Base-by-base conservation (phyloP, 2,797 vertebrate species). In the Brachyalestes nurse region DNA sequence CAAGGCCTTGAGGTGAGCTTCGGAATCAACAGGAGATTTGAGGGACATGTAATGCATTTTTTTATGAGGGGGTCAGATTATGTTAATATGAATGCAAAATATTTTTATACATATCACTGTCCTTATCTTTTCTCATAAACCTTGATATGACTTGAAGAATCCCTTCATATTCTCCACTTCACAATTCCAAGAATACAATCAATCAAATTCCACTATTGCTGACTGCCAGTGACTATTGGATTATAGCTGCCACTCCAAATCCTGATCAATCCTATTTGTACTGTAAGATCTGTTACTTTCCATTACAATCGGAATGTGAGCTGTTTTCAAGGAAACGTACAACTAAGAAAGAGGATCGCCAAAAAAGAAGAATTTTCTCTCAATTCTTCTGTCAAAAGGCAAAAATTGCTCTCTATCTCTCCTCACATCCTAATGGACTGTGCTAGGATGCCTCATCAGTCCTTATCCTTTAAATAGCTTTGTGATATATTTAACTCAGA, bases 401-500 rank as follows among this genome's bases (percentile, higher is more conserved):
- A 74, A 0, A 28, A 25, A 28, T 23, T 14, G 14, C 5, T 19
- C 23, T 19, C 9, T 19, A 34, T 16, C 47, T 57, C 49, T 77
- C 34, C 61, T 64, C 6, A 10, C 23, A 71, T 47, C 12, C 25
- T 13, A 60, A 64, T 23, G 6, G 28, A 40, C 55, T 61, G 17
- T 45, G 64, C 53, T 10, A 60, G 66, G n/a, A 10, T 1, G 61
- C 8, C 6, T 47, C 40, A 7, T 75, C 42, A 10, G 12, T 66
- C 25, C 49, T 58, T 14, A n/a, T 40, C 49, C 25, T 58, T 60
- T 74, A 79, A 77, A 75, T 40, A 45, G 67, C 38, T 49, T 82
- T 77, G 71, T 80, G 77, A 85, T 84, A 84, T 80, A 78, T 51
- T 86, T 78, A 79, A 69, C 17, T 80, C 47, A 82, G 60, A 82